Conservation (phyloP, 1,140 invertebrate species). For the Macrosteles quadrilineatus region DNA sequence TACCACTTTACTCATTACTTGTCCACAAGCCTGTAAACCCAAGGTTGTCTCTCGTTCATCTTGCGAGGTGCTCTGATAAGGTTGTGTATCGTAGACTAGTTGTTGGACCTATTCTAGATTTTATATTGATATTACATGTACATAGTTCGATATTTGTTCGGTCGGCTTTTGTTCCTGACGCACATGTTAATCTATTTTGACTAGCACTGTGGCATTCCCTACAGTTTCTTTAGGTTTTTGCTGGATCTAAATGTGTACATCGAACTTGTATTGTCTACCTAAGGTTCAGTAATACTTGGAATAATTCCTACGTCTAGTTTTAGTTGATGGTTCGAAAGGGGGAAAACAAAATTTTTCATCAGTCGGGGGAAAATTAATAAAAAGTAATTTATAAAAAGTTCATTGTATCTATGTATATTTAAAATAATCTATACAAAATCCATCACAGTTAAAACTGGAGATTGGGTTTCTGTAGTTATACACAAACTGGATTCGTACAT, state of each 20-base stretch:
- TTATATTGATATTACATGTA: slow-evolving; percentile 8
- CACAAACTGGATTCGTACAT: slow-evolving; percentile 9
- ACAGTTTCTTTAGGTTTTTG: background rate
- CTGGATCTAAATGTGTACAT: background rate
- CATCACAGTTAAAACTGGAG: too few species aligned
- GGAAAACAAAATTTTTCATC: too few species aligned
- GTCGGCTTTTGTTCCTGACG: background rate
- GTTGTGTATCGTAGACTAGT: slow-evolving; percentile 20
- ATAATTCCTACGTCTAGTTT: too few species aligned
- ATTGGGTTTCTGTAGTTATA: background rate
- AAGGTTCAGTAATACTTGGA: too few species aligned
- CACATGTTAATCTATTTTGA: slow-evolving; percentile 5
- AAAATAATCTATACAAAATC: too few species aligned
- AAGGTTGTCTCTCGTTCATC: background rate
- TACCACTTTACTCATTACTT: too few species aligned
- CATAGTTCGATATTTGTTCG: background rate
- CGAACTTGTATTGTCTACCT: background rate
- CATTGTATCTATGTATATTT: too few species aligned
- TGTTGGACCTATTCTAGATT: slow-evolving; percentile 9
- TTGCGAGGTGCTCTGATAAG: slow-evolving; percentile 6
- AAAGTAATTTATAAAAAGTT: too few species aligned
- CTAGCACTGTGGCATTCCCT: background rate
- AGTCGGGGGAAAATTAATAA: too few species aligned
- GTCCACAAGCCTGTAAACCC: too few species aligned
- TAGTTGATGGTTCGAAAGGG: too few species aligned